Evolutionary conservation across 2,797 vertebrate genomes (phyloP), one percentile per base, ranked within the genome.

Genomic region (Lycodopsis pacificus): DNA sequence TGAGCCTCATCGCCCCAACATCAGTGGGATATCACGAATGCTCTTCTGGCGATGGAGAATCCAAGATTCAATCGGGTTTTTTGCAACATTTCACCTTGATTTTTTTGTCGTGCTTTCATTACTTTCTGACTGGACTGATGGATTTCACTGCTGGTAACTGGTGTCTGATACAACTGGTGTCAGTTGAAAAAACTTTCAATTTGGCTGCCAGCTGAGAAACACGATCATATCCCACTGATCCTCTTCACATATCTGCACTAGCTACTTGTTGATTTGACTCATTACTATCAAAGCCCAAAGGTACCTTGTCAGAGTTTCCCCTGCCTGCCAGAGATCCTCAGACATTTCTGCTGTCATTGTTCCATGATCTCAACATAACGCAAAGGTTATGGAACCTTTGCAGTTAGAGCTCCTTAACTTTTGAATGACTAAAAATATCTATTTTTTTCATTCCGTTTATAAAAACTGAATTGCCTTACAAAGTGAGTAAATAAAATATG

Each of bases 1-100:
- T 67, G 25, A 44, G 48, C 58, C 19, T 30, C 34, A 38, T 59
- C 7, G 11, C 15, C 32, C 32, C 15, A 53, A 53, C 54, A 65
- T 59, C 44, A 42, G 12, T 14, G 4, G 51, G 44, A 42, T 57
- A n/a, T 38, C 13, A 27, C 19, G 9, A 62, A 69, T 36, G 11
- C n/a, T 64, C 40, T 38, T 14, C 20, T 5, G 34, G 42, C 36
- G 27, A 67, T 32, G 22, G 7, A 38, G 4, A 73, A 49, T 42
- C 4, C 40, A 56, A 40, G 4, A 20, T 58, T 51, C 58, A 79
- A 13, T 59, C 7, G 5, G 51, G 34, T 63, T 64, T 59, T 40
- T 57, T 65, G 38, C 20, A 61, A n/a, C 7, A 61, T 73, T 62
- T 76, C 11, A 66, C 5, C 25, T 67, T 56, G 9, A 32, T 62